Percentiles rank a stretch among this genome's conserved stretches.
These are phyloP conservation scores for Bombus confusus DNA, from an alignment of 1,140 invertebrate genomes.

Conservation along the genomic window DNA sequence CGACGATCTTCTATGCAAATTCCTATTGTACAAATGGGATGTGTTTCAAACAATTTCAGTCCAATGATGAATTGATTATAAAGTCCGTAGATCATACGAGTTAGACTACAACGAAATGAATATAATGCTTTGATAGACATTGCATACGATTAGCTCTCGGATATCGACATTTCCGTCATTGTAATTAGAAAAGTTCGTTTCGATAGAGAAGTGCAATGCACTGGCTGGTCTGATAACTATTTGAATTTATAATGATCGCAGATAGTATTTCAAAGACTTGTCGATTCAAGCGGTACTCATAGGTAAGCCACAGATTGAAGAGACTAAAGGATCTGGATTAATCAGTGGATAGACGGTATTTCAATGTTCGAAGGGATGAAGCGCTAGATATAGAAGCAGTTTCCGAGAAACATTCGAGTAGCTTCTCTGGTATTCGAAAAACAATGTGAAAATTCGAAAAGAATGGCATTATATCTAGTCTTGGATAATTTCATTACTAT, in stretches of 20 bases:
- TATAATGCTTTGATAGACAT: constrained; percentile 56
- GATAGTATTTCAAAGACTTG: constrained; percentile 12
- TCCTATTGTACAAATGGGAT: too few relatives aligned
- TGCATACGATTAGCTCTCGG: constrained; percentile 43
- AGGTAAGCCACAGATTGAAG: neutral
- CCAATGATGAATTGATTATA: constrained; percentile 42
- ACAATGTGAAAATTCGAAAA: neutral
- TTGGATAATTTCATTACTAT: neutral
- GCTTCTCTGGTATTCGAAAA: neutral
- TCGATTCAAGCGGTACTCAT: constrained; percentile 17
- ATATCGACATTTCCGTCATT: constrained; percentile 62
- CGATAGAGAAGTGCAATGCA: constrained; percentile 36
- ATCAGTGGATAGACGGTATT: constrained; percentile 16
- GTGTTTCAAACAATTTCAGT: neutral
- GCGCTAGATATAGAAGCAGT: neutral
- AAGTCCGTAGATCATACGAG: constrained; percentile 33
- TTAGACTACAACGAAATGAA: constrained; percentile 54
- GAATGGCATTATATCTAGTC: neutral
- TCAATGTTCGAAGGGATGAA: neutral
- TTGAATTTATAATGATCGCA: constrained; percentile 58
- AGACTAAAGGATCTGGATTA: constrained; percentile 36
- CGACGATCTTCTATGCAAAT: neutral
- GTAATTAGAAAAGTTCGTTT: constrained; percentile 53
- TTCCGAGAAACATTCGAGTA: too few relatives aligned
- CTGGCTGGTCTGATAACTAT: constrained; percentile 46